phyloP scores from a whole-genome alignment of 2,113 vertebrate species.

The Pao palembangensis region DNA sequence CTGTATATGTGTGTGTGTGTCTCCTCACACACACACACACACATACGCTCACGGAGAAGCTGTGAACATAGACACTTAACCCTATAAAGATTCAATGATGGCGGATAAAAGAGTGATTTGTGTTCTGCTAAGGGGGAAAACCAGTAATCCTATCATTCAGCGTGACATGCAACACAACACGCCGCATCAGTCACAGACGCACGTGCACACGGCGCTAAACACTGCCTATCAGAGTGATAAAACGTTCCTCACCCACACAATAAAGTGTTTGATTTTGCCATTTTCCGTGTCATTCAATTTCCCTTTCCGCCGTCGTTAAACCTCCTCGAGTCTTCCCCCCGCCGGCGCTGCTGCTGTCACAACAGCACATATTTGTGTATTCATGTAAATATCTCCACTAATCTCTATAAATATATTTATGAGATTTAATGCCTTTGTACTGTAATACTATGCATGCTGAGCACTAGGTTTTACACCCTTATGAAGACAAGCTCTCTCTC shows the following conservation, averaged over 20 bases:
- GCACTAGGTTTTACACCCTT: constrained; percentile 35
- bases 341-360: constrained; percentile 46
- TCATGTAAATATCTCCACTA: constrained; percentile 67
- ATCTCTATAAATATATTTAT: constrained; percentile 70
- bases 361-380: constrained; percentile 59
- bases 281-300: constrained; percentile 70
- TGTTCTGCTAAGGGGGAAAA: constrained; percentile 74
- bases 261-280: constrained; percentile 70
- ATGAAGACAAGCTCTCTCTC: constrained; percentile 27
- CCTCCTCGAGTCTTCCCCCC: constrained; percentile 32
- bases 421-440: constrained; percentile 66
- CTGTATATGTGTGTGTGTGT: no score
- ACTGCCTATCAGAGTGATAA: constrained; percentile 71
- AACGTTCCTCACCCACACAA: constrained; percentile 64
- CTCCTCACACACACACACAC: constrained; percentile 1
- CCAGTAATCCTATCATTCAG: constrained; percentile 75
- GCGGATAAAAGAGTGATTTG: constrained; percentile 74
- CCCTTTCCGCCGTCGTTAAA: constrained; percentile 54
- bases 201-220: constrained; percentile 59
- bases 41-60: constrained; percentile 22
- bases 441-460: constrained; percentile 51
- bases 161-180: constrained; percentile 74
- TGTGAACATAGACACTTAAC: constrained; percentile 69
- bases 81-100: constrained; percentile 74
- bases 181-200: constrained; percentile 68